A percentile compares a stretch with the other conserved stretches of the same genome.
phyloP scores from a whole-genome alignment of 1,140 invertebrate species.

The Homarus americanus region DNA sequence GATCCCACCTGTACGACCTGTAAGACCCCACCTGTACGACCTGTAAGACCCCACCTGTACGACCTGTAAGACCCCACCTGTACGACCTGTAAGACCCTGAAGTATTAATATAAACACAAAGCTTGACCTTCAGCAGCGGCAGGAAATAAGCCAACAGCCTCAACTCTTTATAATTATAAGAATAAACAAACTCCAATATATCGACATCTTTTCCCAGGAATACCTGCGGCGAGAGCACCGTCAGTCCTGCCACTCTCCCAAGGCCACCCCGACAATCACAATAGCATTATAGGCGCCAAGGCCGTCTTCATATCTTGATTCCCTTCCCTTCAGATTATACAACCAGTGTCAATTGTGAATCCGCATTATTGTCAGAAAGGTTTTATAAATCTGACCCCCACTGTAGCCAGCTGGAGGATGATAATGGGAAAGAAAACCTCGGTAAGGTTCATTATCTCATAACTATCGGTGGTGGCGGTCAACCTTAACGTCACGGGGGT shows the following conservation, averaged over 20 bases:
- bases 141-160: too few species aligned
- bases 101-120: too few species aligned
- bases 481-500: background rate
- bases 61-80: too few species aligned
- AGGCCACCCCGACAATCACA: too few species aligned
- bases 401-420: background rate
- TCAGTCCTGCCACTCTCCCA: too few species aligned
- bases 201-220: background rate
- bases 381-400: background rate
- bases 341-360: background rate
- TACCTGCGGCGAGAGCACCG: background rate
- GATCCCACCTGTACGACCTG: too few species aligned
- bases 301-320: background rate
- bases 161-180: too few species aligned
- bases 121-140: too few species aligned
- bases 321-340: background rate
- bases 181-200: too few species aligned
- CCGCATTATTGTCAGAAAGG: background rate
- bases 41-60: too few species aligned
- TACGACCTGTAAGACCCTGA: too few species aligned
- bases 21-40: too few species aligned
- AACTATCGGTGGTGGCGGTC: background rate
- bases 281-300: background rate
- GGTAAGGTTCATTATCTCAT: background rate
- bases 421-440: background rate